Base-by-base conservation (phyloP, 2,113 vertebrate species). In the Indicator indicator region DNA sequence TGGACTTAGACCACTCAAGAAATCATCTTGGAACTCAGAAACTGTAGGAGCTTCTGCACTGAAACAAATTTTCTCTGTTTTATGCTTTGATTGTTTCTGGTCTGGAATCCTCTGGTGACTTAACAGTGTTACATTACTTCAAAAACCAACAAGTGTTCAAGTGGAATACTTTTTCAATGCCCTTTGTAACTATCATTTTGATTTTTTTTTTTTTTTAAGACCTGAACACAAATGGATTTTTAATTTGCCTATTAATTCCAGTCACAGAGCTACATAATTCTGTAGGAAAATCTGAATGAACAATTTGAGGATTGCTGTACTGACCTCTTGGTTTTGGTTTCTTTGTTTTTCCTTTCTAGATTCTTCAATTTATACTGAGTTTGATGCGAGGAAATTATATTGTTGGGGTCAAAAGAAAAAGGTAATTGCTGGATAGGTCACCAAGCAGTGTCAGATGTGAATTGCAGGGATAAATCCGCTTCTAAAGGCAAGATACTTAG, bases 331-430 rank as follows among this genome's bases (percentile, higher is more conserved):
- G 3, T 70, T 94, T 62, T 83, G 38, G 2, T 74, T 60, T 83
- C 50, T 91, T 64, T 91, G 42, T 86, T 88, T 92, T 94, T 92
- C 58, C 58, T 83, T 96, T 95, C 80, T 89, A 98, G 97, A 95
- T 97, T 77, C 94, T 98, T 65, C 96, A 97, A n/a, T 97, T 98
- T 86, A 97, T 98, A 78, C 83, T 97, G 54, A 89, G 92, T 73
- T 92, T 97, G 92, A 97, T 97, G 92, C 94, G 42, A 92, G 93
- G 92, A 90, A 98, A 96, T 86, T 95, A 97, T 17, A 94, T 95
- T 63, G 85, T 95, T 94, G 95, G 96, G 46, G 90, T 94, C 69
- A 97, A 97, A 63, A 97, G 95, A 16, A 97, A 98, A 97, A 97
- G 97, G 97, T 98, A 96, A 97, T 80, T 88, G 81, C 50, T 86